A percentile compares a stretch with the other conserved stretches of the same genome.
These are phyloP conservation scores for Heliangelus exortis DNA, from an alignment of 2,797 vertebrate species.

Conservation along the genomic window DNA sequence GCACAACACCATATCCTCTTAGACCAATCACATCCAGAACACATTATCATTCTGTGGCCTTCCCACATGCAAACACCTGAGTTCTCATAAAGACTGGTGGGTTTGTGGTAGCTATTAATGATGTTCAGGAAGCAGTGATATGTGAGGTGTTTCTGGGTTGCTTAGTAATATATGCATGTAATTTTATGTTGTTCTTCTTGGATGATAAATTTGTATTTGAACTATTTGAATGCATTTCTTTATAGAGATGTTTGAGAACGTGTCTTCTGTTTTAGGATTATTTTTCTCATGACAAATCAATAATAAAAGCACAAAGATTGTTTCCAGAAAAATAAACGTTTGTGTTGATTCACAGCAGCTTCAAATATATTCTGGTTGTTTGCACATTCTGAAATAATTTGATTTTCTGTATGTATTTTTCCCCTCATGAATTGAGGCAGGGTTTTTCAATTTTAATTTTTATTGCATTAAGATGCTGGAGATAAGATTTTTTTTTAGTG, in stretches of 20 bases:
- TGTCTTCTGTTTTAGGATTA: neutral
- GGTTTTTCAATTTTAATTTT: neutral
- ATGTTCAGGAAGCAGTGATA: neutral
- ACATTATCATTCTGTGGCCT: neutral
- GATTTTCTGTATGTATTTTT: neutral
- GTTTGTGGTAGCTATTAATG: neutral
- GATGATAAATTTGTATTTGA: neutral
- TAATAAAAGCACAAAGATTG: neutral
- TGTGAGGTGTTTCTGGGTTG: fast-evolving
- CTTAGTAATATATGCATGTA: neutral
- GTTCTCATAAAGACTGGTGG: neutral
- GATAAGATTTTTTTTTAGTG: too few species aligned
- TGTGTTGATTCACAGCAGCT: neutral
- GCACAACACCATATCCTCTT: neutral
- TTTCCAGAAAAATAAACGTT: neutral
- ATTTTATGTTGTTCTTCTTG: neutral
- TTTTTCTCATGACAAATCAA: neutral
- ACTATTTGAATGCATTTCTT: neutral
- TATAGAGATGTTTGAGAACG: neutral
- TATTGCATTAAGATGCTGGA: neutral
- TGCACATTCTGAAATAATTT: neutral
- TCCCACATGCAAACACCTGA: neutral
- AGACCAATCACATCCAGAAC: neutral
- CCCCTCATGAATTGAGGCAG: neutral
- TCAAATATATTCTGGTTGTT: neutral